Evolutionary conservation across 2,113 vertebrate genomes (phyloP), one percentile per base, ranked within the genome.

Genomic region (Cyprinodon tularosa): DNA sequence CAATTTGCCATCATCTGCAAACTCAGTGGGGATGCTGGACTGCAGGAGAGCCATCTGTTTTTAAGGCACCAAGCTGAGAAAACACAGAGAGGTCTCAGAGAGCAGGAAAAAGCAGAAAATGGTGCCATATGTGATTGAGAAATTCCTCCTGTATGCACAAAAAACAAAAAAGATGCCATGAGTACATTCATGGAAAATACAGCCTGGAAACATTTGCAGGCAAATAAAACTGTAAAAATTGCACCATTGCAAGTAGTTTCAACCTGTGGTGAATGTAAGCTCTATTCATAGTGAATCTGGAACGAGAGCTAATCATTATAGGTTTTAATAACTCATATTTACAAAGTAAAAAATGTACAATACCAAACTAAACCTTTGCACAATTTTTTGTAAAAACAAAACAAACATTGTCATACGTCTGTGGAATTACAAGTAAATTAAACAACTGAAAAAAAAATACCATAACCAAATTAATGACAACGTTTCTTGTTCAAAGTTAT

Each of bases 31-130:
- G 72, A 66, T 15, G 68, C 81, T 11, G 71, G 67, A 77, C 74
- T 74, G 88, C 72, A 40, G 85, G 62, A 86, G 57, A 62, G 62
- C 79, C 82, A 88, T 90, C 87, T 90, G 89, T 38, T 87, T 81
- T 74, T 50, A 84, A 77, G 82, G 82, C 6, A 37, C 12, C 42
- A 68, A 77, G 82, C 83, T 80, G 80, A 15, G 77, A 71, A 61
- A 86, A 67, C 79, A 13, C 69, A 10, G 68, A 71, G 72, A 73
- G 66, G 66, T 61, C 76, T 78, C 47, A 12, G 15, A 72, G 63
- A 47, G 62, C 1, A 3, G 17, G 29, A 77, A 60, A 9, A 48
- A 72, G 37, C 64, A 20, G 39, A 12, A 70, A 57, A 64, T 8
- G 13, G 17, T 37, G 38, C 38, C 20, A 17, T 22, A 39, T 12